phyloP scores from a whole-genome alignment of 2,113 vertebrate species.

The Ailuropoda melanoleuca region DNA sequence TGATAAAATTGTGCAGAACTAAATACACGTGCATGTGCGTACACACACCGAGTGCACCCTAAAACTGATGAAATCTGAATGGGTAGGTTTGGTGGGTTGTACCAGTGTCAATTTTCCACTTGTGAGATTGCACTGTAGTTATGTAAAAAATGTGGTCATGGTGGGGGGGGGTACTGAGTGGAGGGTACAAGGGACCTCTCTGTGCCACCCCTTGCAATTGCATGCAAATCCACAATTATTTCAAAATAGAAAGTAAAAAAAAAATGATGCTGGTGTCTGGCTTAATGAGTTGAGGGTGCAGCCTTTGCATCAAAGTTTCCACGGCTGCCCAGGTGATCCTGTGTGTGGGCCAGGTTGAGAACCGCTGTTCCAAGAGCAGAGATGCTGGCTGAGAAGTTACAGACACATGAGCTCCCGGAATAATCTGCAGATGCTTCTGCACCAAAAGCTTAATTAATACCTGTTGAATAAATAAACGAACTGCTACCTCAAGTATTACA shows the following conservation, averaged over 20 bases:
- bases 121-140: background rate
- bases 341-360: background rate
- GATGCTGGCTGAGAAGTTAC: background rate
- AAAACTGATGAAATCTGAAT: background rate
- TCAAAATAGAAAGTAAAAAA: background rate
- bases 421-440: background rate
- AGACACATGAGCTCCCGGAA: background rate
- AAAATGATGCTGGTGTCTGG: background rate
- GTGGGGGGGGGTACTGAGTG: background rate
- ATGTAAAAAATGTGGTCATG: background rate
- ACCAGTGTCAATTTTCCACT: background rate
- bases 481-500: background rate
- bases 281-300: background rate
- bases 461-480: background rate
- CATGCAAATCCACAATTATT: background rate
- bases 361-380: background rate
- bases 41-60: fast-evolving
- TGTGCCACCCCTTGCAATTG: background rate
- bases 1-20: background rate
- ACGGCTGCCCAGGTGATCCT: background rate
- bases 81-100: background rate
- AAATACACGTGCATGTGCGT: fast-evolving
- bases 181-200: background rate
- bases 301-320: background rate
- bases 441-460: background rate